Base-by-base conservation (phyloP, 2,113 vertebrate species). In the Plestiodon gilberti region DNA sequence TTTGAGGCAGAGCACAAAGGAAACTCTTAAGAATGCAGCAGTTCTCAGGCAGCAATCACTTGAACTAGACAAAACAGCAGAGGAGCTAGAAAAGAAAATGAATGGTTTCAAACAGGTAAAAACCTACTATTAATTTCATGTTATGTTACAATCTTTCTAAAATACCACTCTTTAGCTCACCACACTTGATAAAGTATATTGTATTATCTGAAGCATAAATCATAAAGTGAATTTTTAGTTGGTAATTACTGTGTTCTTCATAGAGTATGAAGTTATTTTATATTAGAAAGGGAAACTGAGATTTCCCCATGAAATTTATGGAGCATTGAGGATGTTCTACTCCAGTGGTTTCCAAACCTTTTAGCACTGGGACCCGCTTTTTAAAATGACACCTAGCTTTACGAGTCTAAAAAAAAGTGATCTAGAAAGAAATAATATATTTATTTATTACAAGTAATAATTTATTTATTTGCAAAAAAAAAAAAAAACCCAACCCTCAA, bases 31-130 rank as follows among this genome's bases (percentile, higher is more conserved):
- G 79, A 87, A 93, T 87, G 91, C 85, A 89, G 91, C 85, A 75
- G 80, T 35, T 92, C 90, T 96, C 88, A 77, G 23, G 0, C 93
- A 83, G 73, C 93, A 93, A 89, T 94, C 93, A 83, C 81, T 4
- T 85, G 86, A 94, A 82, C 90, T 96, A 59, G 88, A 95, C 70
- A 94, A 93, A 94, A 93, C 96, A 96, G 70, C 89, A 87, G 85
- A 95, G 4, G 93, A 95, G 89, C 73, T 96, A 65, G 91, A 96
- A 96, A 87, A 74, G 82, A 96, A 96, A 93, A 93, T 94, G 38
- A 93, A 93, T 84, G 93, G 78, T 90, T 93, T 96, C 11, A 96
- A 94, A 78, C 93, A 96, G 96, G 97, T 97, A 96, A 93, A 55
- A 10, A 78, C 61, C 81, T 90, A 10, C 81, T 86, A 76, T 69